Evolutionary conservation across 1,140 invertebrate species (phyloP).

Genomic region (Procambarus clarkii): DNA sequence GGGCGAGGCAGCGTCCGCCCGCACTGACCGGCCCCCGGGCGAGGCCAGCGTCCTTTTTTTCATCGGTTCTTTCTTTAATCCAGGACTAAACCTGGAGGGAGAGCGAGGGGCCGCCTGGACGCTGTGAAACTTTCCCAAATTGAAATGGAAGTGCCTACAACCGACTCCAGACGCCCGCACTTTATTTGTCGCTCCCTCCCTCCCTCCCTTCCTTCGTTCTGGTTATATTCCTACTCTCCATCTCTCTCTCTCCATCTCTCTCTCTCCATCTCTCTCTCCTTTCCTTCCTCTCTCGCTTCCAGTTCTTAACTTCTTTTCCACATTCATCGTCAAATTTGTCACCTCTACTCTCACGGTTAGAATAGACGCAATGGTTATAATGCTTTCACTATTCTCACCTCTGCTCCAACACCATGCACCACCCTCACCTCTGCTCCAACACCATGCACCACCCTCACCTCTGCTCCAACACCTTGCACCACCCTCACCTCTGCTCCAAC

Average conservation of each 20-base stretch:
- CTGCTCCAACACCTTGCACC: neutral
- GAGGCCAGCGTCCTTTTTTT: slow-evolving; percentile 17
- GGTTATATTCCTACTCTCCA: neutral
- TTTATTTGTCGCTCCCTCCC: slow-evolving; percentile 6
- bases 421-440: neutral
- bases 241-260: no score
- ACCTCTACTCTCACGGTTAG: no score
- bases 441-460: neutral
- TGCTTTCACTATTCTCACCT: no score
- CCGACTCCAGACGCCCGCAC: slow-evolving; percentile 11
- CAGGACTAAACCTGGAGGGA: slow-evolving; percentile 27
- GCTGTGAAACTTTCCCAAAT: slow-evolving; percentile 37
- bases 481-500: neutral
- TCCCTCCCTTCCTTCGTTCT: neutral
- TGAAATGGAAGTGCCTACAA: slow-evolving; percentile 41
- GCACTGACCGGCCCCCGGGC: slow-evolving; percentile 4
- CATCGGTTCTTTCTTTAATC: slow-evolving; percentile 38
- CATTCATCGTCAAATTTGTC: no score
- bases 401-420: neutral
- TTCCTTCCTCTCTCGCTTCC: neutral
- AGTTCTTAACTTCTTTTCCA: no score
- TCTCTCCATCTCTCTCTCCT: neutral
- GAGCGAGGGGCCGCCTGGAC: slow-evolving; percentile 1
- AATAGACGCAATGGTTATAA: no score
- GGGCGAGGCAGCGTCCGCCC: neutral